Evolutionary conservation across 2,888 invertebrate species (phyloP).

Genomic region (Carterocephalus palaemon): DNA sequence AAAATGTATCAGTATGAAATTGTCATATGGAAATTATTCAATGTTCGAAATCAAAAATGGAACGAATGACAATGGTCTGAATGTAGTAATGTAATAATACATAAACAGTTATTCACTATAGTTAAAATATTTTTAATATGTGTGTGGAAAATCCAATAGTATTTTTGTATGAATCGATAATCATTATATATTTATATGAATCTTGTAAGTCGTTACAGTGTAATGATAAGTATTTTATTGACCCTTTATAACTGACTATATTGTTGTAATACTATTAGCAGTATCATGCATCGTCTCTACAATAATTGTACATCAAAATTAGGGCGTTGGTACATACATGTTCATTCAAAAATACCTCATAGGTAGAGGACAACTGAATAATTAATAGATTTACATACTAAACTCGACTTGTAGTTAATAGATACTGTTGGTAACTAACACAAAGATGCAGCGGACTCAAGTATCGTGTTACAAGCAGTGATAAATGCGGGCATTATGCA

Average conservation of each 20-base stretch:
- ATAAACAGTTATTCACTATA: slow-evolving; percentile 13
- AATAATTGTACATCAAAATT: slow-evolving; percentile 4
- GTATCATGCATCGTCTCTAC: slow-evolving; percentile 14
- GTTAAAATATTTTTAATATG: slow-evolving; percentile 19
- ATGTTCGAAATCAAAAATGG: neutral
- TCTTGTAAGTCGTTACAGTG: slow-evolving; percentile 12
- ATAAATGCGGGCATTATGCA: neutral
- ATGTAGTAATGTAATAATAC: neutral
- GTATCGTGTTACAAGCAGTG: no score
- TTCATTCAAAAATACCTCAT: slow-evolving; percentile 2
- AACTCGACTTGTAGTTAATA: slow-evolving; percentile 1
- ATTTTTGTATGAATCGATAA: slow-evolving; percentile 27
- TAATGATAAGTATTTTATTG: slow-evolving; percentile 19
- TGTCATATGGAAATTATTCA: no score
- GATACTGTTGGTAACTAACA: no score
- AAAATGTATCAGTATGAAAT: no score
- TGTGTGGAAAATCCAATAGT: slow-evolving; percentile 26
- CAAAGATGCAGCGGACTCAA: no score
- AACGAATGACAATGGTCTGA: neutral
- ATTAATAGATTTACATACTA: neutral
- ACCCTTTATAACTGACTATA: slow-evolving; percentile 8
- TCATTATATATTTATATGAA: slow-evolving; percentile 21
- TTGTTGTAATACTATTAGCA: slow-evolving; percentile 1
- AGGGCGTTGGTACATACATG: no score
- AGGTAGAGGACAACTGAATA: neutral